Base-by-base conservation (phyloP, 2,113 vertebrate genomes). In the Pontoporia blainvillei region DNA sequence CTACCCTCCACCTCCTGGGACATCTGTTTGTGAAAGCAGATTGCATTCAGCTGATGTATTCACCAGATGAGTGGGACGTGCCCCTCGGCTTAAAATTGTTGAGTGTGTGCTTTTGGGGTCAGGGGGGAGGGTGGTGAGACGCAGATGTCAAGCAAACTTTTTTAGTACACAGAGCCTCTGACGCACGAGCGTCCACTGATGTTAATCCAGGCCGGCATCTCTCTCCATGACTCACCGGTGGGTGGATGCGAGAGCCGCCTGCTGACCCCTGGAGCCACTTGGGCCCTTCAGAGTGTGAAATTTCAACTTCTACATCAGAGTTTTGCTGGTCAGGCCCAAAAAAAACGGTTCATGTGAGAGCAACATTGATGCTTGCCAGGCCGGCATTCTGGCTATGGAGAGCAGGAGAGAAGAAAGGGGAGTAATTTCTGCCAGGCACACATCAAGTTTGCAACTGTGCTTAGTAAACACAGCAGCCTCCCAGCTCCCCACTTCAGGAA, bases 301-400 rank as follows among this genome's bases (percentile, higher is more conserved):
- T 97, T 98, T 96, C 95, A 91, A 61, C 98, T 98, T 96, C 96
- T 86, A 69, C 97, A 95, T 96, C 97, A 97, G 97, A 96, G 72
- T 61, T 49, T 29, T 93, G 78, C 78, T 4, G 84, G 95, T 87
- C 31, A 8, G 46, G 6, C 78, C 69, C 1, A 3, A 23, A 27
- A 36, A 36, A 29, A 4, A 78, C 1, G 8, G 44, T 64, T 92
- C 23, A 4, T 69, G 78, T 49, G 71, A 29, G 31, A 95, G 46
- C n/a, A 15, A 0, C 3, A 34, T 0, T 96, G 97, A 92, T 95
- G 84, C 3, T 90, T 95, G 93, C 97, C 97, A 96, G 94, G 96
- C 87, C 81, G 15, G 67, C 0, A 0, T 44, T 4, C 2, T 13
- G 23, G 62, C 89, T 5, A 54, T 36, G 75, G 52, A 9, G 13